These are phyloP conservation scores for Trisateles emortualis DNA, from an alignment of 2,888 invertebrate genomes.

Conservation along the genomic window DNA sequence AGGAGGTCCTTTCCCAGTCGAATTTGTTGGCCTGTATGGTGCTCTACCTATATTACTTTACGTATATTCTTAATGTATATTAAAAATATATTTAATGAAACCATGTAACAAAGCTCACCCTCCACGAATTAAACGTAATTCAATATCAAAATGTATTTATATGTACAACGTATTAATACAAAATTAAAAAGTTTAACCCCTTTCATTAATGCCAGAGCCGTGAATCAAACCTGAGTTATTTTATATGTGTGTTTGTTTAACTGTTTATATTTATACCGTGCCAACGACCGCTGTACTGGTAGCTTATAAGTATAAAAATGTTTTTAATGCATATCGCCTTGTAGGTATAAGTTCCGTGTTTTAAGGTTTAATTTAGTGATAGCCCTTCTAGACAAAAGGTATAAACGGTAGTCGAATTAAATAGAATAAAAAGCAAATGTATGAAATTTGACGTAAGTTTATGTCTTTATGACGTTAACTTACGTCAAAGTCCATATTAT, in stretches of 20 bases:
- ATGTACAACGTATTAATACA: conserved; percentile 24
- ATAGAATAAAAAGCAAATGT: no score
- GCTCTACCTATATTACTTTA: no score
- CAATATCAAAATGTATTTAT: conserved; percentile 16
- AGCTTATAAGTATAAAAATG: conserved; percentile 50
- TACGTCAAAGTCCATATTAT: no score
- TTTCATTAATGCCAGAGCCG: conserved; percentile 56
- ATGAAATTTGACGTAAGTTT: no score
- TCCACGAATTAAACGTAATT: conserved; percentile 5
- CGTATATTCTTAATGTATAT: no score
- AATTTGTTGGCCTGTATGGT: no score
- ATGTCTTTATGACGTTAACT: no score
- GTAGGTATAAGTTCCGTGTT: conserved; percentile 16
- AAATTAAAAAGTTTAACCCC: conserved; percentile 55
- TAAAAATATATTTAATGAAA: no score
- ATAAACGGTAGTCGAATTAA: no score
- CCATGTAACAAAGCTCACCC: neutral
- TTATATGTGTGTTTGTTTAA: conserved; percentile 82
- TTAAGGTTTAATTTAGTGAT: neutral
- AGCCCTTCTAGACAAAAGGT: no score
- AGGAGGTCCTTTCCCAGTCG: no score
- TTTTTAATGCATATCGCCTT: conserved; percentile 14
- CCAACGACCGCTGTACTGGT: conserved; percentile 69
- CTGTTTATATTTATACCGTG: conserved; percentile 83
- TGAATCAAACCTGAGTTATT: conserved; percentile 77